Evolutionary conservation across 2,113 vertebrate genomes (phyloP).

Genomic region (Pleuronectes platessa): DNA sequence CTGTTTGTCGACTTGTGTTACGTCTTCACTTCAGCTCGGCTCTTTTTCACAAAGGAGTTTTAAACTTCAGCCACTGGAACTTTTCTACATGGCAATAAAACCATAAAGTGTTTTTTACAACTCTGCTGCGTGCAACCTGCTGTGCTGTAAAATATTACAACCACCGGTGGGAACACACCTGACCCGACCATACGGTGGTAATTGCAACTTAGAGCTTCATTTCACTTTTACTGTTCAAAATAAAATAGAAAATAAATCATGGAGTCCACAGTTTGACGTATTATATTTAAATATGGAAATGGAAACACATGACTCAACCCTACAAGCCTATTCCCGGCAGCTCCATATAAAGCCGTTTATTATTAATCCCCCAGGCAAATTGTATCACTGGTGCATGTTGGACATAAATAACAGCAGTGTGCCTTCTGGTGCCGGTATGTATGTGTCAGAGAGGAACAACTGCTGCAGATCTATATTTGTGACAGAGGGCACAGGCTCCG

Average conservation of each 20-base stretch:
- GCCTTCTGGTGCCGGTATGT: slow-evolving; percentile 35
- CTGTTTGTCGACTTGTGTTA: not conserved
- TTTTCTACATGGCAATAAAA: slow-evolving; percentile 2
- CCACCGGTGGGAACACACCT: not conserved
- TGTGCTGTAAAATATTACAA: not conserved
- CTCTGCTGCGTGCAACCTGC: not conserved
- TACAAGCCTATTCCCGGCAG: not conserved
- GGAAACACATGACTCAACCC: not conserved
- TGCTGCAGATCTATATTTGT: slow-evolving; percentile 69
- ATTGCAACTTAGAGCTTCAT: not conserved
- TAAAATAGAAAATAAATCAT: not conserved
- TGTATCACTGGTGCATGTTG: slow-evolving; percentile 30
- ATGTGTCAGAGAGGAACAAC: slow-evolving; percentile 44
- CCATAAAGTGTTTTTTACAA: slow-evolving; percentile 22
- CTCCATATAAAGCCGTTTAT: not conserved
- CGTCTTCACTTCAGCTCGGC: not conserved
- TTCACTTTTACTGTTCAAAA: not conserved
- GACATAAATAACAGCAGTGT: slow-evolving; percentile 35
- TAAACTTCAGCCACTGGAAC: slow-evolving; percentile 12
- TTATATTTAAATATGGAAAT: not conserved
- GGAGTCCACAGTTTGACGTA: not conserved
- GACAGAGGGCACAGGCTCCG: slow-evolving; percentile 55
- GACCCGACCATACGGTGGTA: not conserved
- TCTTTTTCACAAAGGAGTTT: slow-evolving; percentile 10
- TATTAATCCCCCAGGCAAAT: slow-evolving; percentile 24